Conservation (phyloP, 2,888 invertebrate genomes). For the Drosophila ustulata region DNA sequence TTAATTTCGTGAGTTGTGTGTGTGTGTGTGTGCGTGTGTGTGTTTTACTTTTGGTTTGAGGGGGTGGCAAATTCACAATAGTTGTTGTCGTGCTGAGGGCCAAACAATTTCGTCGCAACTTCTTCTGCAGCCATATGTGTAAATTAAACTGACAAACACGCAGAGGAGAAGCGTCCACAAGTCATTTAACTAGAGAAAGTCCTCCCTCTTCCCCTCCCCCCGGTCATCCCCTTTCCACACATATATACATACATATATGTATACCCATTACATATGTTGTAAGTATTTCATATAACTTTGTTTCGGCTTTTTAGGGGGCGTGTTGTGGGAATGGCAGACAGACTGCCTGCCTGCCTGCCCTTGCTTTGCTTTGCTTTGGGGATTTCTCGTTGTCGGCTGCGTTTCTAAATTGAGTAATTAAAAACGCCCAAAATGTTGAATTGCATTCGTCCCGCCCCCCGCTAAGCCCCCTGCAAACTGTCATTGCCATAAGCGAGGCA, state of each 20-base stretch:
- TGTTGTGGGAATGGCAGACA: not conserved
- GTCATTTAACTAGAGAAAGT: conserved; percentile 46
- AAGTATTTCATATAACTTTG: conserved; percentile 24
- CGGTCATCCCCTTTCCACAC: not conserved
- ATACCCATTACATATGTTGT: conserved; percentile 26
- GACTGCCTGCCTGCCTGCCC: not conserved
- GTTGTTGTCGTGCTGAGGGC: conserved; percentile 48
- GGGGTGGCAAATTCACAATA: conserved; percentile 60
- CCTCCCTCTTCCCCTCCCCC: not conserved
- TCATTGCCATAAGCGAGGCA: conserved; percentile 7
- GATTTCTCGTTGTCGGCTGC: conserved; percentile 8
- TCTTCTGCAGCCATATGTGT: conserved; percentile 61
- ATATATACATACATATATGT: conserved; percentile 11
- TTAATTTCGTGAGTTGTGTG: conserved; percentile 68
- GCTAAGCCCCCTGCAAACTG: not conserved
- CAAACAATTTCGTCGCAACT: conserved; percentile 53
- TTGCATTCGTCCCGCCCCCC: conserved; percentile 40
- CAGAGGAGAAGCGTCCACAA: conserved; percentile 40
- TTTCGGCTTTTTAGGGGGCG: not conserved
- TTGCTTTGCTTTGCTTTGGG: conserved; percentile 5
- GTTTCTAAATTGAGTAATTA: conserved; percentile 70
- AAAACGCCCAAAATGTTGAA: conserved; percentile 65
- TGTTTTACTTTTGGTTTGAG: not conserved
- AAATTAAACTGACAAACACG: conserved; percentile 48
- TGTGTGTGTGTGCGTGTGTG: not conserved